Evolutionary conservation across 2,888 invertebrate genomes (phyloP).

Genomic region (Tachina lurida): DNA sequence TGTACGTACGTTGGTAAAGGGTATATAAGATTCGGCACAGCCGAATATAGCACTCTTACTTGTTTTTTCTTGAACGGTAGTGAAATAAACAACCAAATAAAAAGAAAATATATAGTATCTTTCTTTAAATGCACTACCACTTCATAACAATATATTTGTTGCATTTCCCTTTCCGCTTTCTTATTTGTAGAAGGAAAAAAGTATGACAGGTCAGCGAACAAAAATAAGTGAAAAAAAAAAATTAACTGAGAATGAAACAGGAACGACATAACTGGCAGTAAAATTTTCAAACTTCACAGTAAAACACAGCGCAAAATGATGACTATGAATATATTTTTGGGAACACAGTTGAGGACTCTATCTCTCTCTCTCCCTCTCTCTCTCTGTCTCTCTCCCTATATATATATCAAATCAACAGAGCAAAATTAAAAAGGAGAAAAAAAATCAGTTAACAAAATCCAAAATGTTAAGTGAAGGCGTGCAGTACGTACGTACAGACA

Average conservation of each 20-base stretch:
- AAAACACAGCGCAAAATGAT: constrained; percentile 20
- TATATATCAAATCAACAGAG: constrained; percentile 40
- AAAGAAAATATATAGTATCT: constrained; percentile 5
- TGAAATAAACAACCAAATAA: constrained; percentile 40
- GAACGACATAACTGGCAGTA: constrained; percentile 60
- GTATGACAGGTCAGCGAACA: constrained; percentile 19
- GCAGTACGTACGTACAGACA: background rate
- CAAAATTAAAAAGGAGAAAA: constrained; percentile 6
- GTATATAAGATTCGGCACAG: no score
- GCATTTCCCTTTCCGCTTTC: constrained; percentile 68
- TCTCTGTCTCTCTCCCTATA: no score
- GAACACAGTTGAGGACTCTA: constrained; percentile 18
- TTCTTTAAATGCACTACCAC: constrained; percentile 60
- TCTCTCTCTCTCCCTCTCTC: background rate
- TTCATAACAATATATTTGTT: constrained; percentile 71
- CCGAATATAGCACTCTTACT: no score
- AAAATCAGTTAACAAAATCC: constrained; percentile 34
- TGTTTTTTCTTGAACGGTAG: background rate
- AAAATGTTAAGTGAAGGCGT: constrained; percentile 49
- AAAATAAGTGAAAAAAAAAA: background rate
- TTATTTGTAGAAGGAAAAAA: constrained; percentile 46
- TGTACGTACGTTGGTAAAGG: no score
- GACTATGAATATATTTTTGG: constrained; percentile 48
- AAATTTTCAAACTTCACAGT: constrained; percentile 34
- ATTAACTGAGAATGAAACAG: constrained; percentile 7